Evolutionary conservation across 2,888 invertebrate genomes (phyloP), one percentile per base, ranked within the genome.

Genomic region (Caenorhabditis parvicauda): DNA sequence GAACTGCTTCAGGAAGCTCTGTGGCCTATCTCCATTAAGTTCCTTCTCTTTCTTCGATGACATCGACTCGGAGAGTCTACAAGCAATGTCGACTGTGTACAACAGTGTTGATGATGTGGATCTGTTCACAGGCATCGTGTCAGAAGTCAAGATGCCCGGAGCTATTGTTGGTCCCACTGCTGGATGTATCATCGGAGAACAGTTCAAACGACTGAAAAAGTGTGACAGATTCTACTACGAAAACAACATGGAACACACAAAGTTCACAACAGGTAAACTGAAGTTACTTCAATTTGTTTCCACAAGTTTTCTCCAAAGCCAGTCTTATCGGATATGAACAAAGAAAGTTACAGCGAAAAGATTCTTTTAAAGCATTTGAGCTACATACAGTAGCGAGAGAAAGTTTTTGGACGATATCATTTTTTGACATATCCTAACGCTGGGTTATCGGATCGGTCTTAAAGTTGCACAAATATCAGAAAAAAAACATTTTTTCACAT

Each of bases 141-240:
- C 67, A 0, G 70, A 70, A 32, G 59, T 52, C 37, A 43, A 48
- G 0, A 48, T 60, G 5, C 53, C 90, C 75, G 94, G 93, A 4
- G 94, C 71, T 2, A 61, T 81, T 0, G 90, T 95, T 0, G 95
- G 95, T 1, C 94, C 94, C 0, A 94, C 94, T 0, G 90, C 95
- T 79, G 91, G 92, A 21, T 87, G 87, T 89, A 90, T 96, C 75
- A 91, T 96, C 72, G 94, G 91, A 49, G 89, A 90, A 46, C 95
- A 95, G 84, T 81, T 81, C 59, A 57, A 61, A 21, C 59, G 79
- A 25, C 52, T 77, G 51, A 77, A 77, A 52, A 91, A 91, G 79
- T 95, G 95, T 79, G 96, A 96, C 84, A 86, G 95, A 72, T 94
- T 89, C 84, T 96, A 72, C 46, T 79, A 76, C 54, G 79, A 79